Conservation (phyloP, 2,113 vertebrate species). For the Actenoides hombroni region DNA sequence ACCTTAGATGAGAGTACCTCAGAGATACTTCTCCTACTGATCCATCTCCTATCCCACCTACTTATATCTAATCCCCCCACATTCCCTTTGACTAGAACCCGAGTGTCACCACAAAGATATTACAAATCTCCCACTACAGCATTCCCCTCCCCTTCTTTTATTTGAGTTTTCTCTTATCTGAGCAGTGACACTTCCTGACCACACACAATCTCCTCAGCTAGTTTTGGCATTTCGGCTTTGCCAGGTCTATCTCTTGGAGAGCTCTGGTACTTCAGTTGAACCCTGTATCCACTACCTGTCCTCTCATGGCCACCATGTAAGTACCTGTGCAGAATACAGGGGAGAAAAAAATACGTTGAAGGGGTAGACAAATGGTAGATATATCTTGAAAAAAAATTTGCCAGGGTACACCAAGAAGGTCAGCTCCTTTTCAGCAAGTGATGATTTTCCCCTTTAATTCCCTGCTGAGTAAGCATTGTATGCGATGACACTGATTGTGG, state of each 20-base stretch:
- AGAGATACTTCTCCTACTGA: neutral
- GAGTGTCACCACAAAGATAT: neutral
- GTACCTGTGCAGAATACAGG: neutral
- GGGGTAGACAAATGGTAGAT: neutral
- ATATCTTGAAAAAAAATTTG: neutral
- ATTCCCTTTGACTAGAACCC: neutral
- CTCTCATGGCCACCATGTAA: neutral
- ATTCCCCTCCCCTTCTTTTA: neutral
- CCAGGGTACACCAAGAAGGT: neutral
- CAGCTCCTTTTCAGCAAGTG: neutral
- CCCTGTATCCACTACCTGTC: neutral
- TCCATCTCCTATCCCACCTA: neutral
- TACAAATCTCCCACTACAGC: neutral
- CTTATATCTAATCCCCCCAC: neutral
- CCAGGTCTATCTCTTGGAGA: neutral
- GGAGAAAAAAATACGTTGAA: fast-evolving
- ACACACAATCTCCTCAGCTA: neutral
- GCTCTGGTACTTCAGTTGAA: neutral
- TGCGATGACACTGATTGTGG: fast-evolving
- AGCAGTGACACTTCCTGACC: neutral
- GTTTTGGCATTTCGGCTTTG: neutral
- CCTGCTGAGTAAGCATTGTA: neutral
- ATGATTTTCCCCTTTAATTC: neutral
- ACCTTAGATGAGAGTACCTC: neutral
- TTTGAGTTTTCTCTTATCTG: neutral